Evolutionary conservation across 1,140 invertebrate species (phyloP), one percentile per base, ranked within the genome.

Genomic region (Drosophila kanapiae): DNA sequence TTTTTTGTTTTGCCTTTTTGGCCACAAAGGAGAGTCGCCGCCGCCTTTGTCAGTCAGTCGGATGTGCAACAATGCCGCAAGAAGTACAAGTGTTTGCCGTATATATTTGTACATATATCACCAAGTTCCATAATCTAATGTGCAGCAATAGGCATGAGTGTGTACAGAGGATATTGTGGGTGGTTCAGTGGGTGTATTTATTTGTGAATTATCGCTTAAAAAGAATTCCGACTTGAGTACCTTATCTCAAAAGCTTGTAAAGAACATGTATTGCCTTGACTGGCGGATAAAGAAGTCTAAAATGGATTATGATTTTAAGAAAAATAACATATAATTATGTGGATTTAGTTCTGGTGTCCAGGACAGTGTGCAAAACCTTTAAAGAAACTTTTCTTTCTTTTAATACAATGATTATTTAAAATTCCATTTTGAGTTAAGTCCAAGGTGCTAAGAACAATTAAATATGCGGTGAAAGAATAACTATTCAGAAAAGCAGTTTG

Each of bases 21-120:
- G 29, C 33, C 14, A 69, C 60, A 69, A 65, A 54, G 47, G 38
- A 35, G 61, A 35, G 62, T 23, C 16, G 10, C 23, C 10, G 16
- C 27, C 6, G 31, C 37, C 51, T 45, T 43, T 67, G 47, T 42
- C 11, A 9, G 54, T 38, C 27, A n/a, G 35, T 33, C 9, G 16
- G 11, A 63, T 43, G 62, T 64, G 62, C 56, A 60, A 64, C 29
- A 61, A 64, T 35, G 54, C 16, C 11, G 16, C 27, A 64, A 42
- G 38, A 57, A 40, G 10, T 31, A 29, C 14, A 29, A 58, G 43
- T 68, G 43, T 6, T 49, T 37, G 23, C 42, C n/a, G 16, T 37
- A 38, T 49, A 29, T 31, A 23, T 23, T 2, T 23, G 23, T 23
- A 23, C 23, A 9, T 9, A 31, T 10, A 27, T 29, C 29, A 35